Conservation (phyloP, 2,888 invertebrate genomes). For the Brachyptera putata region DNA sequence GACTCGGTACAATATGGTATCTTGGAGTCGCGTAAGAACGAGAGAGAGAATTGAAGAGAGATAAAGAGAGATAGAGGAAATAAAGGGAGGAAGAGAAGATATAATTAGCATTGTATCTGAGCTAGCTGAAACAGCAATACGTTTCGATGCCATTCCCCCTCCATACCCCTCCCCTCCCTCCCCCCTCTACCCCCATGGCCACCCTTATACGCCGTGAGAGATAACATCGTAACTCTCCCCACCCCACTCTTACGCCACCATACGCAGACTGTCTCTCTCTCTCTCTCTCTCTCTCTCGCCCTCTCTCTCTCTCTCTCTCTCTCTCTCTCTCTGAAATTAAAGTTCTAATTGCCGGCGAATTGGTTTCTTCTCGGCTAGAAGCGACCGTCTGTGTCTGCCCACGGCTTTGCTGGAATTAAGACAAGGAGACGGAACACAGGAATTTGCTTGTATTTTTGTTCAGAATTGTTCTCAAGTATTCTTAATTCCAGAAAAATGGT, state of each 20-base stretch:
- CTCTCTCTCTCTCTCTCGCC: no score
- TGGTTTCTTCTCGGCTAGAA: constrained; percentile 22
- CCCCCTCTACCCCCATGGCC: constrained; percentile 4
- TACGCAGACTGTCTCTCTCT: constrained; percentile 17
- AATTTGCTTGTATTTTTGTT: constrained; percentile 1
- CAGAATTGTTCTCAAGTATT: constrained; percentile 3
- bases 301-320: constrained; percentile 1
- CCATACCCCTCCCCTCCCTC: background rate
- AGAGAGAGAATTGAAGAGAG: no score
- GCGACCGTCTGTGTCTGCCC: constrained; percentile 8
- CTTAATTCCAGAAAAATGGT: no score
- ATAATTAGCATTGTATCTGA: constrained; percentile 18
- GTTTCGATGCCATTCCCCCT: constrained; percentile 8
- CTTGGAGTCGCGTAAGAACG: no score
- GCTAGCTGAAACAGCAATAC: constrained; percentile 15
- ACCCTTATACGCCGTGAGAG: background rate
- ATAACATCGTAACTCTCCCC: background rate
- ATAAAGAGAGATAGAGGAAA: background rate
- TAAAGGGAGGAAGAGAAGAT: background rate
- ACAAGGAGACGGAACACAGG: background rate
- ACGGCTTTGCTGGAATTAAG: constrained; percentile 13
- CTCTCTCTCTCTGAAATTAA: constrained; percentile 25
- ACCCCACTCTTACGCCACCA: constrained; percentile 7
- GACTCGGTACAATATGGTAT: no score
- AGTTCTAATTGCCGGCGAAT: constrained; percentile 29